Percentiles rank a stretch among this genome's conserved stretches.
These are phyloP conservation scores for Lysiphlebus fabarum DNA, from an alignment of 1,140 invertebrate species.

Conservation along the genomic window DNA sequence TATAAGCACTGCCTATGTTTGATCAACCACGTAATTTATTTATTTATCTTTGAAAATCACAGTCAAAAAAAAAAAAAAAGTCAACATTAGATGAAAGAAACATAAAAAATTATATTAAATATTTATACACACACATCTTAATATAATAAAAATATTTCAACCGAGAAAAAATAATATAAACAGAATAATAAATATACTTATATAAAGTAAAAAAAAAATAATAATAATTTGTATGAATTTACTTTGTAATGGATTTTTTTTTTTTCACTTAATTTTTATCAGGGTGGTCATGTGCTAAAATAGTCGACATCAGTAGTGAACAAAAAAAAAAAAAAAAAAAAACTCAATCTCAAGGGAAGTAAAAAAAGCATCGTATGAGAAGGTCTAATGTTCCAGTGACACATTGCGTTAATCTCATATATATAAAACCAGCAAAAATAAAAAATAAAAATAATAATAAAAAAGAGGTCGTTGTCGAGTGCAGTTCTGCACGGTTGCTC, in stretches of 20 bases:
- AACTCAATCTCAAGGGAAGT: not conserved
- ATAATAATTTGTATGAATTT: too few relatives aligned
- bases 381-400: slow-evolving; percentile 18
- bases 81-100: slow-evolving; percentile 16
- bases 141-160: too few relatives aligned
- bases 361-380: slow-evolving; percentile 5
- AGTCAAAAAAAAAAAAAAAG: slow-evolving; percentile 9
- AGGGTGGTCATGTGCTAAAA: too few relatives aligned
- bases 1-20: slow-evolving; percentile 8
- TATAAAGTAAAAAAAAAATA: too few relatives aligned
- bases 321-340: slow-evolving; percentile 1
- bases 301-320: too few relatives aligned
- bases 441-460: not conserved
- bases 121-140: too few relatives aligned
- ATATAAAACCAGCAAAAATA: slow-evolving; percentile 14
- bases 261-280: too few relatives aligned
- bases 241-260: too few relatives aligned
- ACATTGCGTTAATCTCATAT: slow-evolving; percentile 23
- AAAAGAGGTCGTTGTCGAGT: slow-evolving; percentile 21
- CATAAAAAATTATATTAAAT: slow-evolving; percentile 3
- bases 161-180: too few relatives aligned
- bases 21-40: slow-evolving; percentile 23
- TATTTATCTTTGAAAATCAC: slow-evolving; percentile 13
- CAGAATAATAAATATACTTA: too few relatives aligned
- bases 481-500: not conserved